Conservation (phyloP, 1,140 invertebrate genomes). For the Carcinoscorpius rotundicauda region DNA sequence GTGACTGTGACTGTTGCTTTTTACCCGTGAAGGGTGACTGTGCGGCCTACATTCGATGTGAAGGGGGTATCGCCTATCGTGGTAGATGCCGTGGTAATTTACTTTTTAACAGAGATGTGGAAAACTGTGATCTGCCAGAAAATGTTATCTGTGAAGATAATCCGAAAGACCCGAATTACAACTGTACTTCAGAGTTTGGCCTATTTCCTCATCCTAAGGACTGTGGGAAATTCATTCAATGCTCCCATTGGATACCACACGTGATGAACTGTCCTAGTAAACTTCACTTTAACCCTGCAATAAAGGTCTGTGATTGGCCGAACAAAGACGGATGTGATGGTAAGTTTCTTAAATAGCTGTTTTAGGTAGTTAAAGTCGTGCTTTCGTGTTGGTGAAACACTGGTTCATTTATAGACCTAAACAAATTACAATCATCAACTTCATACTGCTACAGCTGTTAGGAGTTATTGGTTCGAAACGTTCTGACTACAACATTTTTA, state of each 20-base stretch:
- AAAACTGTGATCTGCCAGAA: slow-evolving; percentile 8
- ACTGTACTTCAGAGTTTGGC: slow-evolving; percentile 8
- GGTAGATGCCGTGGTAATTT: slow-evolving; percentile 2
- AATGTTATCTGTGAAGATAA: slow-evolving; percentile 5
- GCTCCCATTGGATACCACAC: slow-evolving; percentile 30
- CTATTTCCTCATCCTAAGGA: slow-evolving; percentile 23
- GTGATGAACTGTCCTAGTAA: slow-evolving; percentile 37
- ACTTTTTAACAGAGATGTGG: slow-evolving; percentile 8
- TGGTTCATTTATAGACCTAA: too few relatives aligned
- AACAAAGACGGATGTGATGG: slow-evolving; percentile 17
- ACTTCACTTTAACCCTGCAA: slow-evolving; percentile 41
- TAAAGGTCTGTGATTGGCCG: slow-evolving; percentile 41
- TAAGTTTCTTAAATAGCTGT: too few relatives aligned
- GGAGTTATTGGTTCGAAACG: too few relatives aligned
- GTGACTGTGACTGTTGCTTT: slow-evolving; percentile 8
- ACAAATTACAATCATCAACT: too few relatives aligned
- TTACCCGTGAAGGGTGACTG: slow-evolving; percentile 3
- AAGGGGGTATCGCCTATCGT: background rate
- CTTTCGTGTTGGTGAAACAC: too few relatives aligned
- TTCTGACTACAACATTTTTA: too few relatives aligned
- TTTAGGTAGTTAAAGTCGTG: too few relatives aligned
- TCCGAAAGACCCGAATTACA: slow-evolving; percentile 2
- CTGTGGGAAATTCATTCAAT: slow-evolving; percentile 30
- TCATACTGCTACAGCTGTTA: too few relatives aligned
- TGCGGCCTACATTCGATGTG: slow-evolving; percentile 1